These are phyloP conservation scores for Suncus etruscus DNA, from an alignment of 2,113 vertebrate species.

Conservation along the genomic window DNA sequence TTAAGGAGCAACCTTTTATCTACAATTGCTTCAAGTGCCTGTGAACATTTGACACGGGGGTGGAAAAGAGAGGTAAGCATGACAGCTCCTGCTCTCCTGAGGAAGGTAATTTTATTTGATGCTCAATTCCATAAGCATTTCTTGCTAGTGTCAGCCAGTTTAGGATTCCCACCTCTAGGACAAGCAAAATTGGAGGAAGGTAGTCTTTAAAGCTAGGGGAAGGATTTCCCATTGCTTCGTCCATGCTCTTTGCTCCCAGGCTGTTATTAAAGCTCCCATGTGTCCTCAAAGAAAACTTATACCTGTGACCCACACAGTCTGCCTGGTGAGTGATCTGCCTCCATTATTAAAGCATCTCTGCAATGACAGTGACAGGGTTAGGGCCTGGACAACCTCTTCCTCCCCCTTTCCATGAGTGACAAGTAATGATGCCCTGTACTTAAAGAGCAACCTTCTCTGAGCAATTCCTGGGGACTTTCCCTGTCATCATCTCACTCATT, in stretches of 20 bases:
- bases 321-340: background rate
- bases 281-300: background rate
- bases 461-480: background rate
- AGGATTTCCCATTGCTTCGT: background rate
- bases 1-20: background rate
- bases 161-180: background rate
- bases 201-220: background rate
- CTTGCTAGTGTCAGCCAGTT: background rate
- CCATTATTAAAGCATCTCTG: conserved; percentile 17
- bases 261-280: conserved; percentile 36
- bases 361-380: conserved; percentile 5
- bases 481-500: conserved; percentile 12
- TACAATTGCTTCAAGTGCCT: background rate
- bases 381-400: background rate
- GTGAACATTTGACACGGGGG: background rate
- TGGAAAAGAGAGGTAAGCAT: background rate
- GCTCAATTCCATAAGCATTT: background rate
- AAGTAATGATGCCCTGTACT: background rate
- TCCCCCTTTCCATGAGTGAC: background rate
- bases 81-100: background rate
- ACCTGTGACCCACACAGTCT: conserved; percentile 51
- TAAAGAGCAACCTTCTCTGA: conserved; percentile 28
- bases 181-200: background rate
- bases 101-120: background rate
- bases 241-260: background rate